Evolutionary conservation across 2,888 invertebrate genomes (phyloP), one percentile per base, ranked within the genome.

Genomic region (Sphaeridia pumilis): DNA sequence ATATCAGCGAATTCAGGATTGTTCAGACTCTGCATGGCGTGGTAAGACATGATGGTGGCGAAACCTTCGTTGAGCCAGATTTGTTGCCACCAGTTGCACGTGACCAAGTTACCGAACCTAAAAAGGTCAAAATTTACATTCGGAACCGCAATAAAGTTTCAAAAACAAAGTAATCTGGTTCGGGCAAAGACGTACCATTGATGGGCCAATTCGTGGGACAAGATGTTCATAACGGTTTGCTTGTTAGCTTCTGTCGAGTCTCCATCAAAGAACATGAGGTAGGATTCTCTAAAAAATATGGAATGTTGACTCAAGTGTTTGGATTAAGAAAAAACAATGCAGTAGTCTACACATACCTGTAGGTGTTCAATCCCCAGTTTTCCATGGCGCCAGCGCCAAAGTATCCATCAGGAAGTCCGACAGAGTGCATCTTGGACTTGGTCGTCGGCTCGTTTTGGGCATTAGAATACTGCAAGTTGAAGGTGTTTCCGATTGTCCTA

Each of bases 391-490:
- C 56, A 12, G 50, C 41, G 12, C 38, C 47, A 45, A 50, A 63
- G 38, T 38, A 38, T 7, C 10, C 38, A 35, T 58, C 50, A 4
- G 57, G 57, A 22, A 59, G 34, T 4, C 53, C 42, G 26, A 64
- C 54, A 42, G 59, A 54, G 26, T 64, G 61, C 58, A 64, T 60
- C 53, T 64, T 64, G 1, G 55, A 54, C n/a, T n/a, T n/a, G n/a
- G n/a, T n/a, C n/a, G n/a, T n/a, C 17, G 20, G 17, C 38, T 38
- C 38, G 38, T 38, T 17, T 38, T 5, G 5, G 38, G 5, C 12
- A 20, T 7, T 38, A 17, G 12, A 38, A 17, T 17, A 5, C 20
- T 38, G 10, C n/a, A n/a, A n/a, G n/a, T n/a, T n/a, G n/a, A n/a
- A n/a, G n/a, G n/a, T n/a, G n/a, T n/a, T n/a, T 20, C 20, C 17